Evolutionary conservation across 2,888 invertebrate genomes (phyloP).

Genomic region (Sinhomidia bicolor): DNA sequence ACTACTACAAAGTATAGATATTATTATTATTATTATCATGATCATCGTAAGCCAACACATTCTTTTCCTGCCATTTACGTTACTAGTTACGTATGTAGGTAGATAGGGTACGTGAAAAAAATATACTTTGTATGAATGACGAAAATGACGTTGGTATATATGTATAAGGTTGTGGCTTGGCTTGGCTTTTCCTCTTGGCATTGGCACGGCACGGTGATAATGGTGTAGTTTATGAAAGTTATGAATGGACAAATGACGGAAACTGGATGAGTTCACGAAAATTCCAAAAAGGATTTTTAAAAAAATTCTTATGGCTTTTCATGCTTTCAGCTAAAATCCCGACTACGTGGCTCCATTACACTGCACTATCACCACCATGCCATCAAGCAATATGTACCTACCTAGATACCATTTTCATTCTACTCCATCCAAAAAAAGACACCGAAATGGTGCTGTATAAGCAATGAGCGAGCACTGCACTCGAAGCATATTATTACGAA

Average conservation of each 20-base stretch:
- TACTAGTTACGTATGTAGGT: not conserved
- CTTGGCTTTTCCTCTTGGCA: not conserved
- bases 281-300: slow-evolving; percentile 11
- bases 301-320: not conserved
- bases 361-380: not conserved
- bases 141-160: not conserved
- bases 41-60: not conserved
- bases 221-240: slow-evolving; percentile 10
- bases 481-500: not conserved
- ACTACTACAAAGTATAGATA: too few species aligned
- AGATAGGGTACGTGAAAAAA: not conserved
- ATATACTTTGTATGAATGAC: not conserved
- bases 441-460: not conserved
- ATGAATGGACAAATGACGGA: slow-evolving; percentile 35
- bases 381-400: too few species aligned
- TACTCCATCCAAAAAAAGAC: not conserved
- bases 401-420: too few species aligned
- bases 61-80: too few species aligned
- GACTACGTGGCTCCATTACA: not conserved
- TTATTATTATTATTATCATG: not conserved
- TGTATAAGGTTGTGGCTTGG: not conserved
- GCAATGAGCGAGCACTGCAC: not conserved
- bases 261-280: slow-evolving; percentile 5
- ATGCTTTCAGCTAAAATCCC: not conserved
- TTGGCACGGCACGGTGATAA: too few species aligned